These are phyloP conservation scores for Myocastor coypus DNA, from an alignment of 2,113 vertebrate species.

Conservation along the genomic window DNA sequence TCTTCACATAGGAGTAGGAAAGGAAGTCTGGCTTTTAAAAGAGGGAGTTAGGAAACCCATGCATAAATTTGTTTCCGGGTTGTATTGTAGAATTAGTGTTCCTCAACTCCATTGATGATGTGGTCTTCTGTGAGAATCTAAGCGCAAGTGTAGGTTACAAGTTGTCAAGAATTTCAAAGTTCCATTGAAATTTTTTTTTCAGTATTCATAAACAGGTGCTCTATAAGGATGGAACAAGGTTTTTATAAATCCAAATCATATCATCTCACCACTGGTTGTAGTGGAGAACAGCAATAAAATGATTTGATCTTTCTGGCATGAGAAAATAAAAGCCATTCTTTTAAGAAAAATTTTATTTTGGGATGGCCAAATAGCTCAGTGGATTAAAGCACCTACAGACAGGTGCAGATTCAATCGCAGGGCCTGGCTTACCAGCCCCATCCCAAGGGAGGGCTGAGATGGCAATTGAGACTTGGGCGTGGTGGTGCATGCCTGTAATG, in stretches of 20 bases:
- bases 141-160: background rate
- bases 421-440: too few relatives aligned
- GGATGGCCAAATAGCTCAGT: too few relatives aligned
- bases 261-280: background rate
- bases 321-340: background rate
- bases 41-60: background rate
- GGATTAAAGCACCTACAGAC: too few relatives aligned
- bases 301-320: background rate
- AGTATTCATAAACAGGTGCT: background rate
- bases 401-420: too few relatives aligned
- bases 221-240: background rate
- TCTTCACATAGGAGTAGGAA: background rate
- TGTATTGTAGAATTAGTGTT: background rate
- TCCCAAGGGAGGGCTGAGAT: too few relatives aligned
- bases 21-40: background rate
- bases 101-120: background rate
- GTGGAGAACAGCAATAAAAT: constrained; percentile 16
- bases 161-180: background rate
- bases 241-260: constrained; percentile 11
- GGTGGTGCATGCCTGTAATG: too few relatives aligned
- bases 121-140: background rate
- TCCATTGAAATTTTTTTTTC: background rate
- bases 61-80: background rate
- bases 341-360: background rate
- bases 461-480: too few relatives aligned